Conservation (phyloP, 1,140 invertebrate genomes). For the Magallana ariakensis region DNA sequence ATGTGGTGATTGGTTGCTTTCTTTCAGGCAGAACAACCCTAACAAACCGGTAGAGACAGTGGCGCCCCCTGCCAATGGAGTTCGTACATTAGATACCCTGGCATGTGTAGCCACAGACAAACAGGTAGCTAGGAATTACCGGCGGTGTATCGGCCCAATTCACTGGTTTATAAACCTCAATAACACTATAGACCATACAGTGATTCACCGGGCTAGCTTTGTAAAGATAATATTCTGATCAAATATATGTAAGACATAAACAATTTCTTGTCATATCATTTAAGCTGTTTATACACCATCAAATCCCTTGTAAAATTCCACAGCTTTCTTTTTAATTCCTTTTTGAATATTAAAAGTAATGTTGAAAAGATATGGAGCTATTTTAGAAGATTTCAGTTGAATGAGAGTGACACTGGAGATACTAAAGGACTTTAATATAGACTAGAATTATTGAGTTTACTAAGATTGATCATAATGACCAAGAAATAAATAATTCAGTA, state of each 20-base stretch:
- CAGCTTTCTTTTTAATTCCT: neutral
- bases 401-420: no score
- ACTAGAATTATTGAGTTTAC: neutral
- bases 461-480: neutral
- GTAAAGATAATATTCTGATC: neutral
- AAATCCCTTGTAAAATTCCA: neutral
- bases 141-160: neutral
- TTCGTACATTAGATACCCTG: constrained; percentile 59
- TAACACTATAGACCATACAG: neutral
- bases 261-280: neutral
- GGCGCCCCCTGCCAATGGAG: constrained; percentile 4
- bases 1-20: neutral
- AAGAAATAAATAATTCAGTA: constrained; percentile 7
- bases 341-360: no score
- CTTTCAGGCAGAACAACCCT: constrained; percentile 13
- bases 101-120: constrained; percentile 61
- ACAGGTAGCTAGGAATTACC: constrained; percentile 49
- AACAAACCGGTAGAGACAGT: constrained; percentile 14
- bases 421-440: no score
- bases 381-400: neutral
- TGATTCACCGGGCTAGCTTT: neutral
- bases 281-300: neutral
- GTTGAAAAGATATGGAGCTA: no score
- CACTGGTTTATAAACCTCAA: neutral
- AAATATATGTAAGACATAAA: neutral